A percentile compares a stretch with the other conserved stretches of the same genome.
These are phyloP conservation scores for Brassicogethes aeneus DNA, from an alignment of 2,888 invertebrate species.

Conservation along the genomic window DNA sequence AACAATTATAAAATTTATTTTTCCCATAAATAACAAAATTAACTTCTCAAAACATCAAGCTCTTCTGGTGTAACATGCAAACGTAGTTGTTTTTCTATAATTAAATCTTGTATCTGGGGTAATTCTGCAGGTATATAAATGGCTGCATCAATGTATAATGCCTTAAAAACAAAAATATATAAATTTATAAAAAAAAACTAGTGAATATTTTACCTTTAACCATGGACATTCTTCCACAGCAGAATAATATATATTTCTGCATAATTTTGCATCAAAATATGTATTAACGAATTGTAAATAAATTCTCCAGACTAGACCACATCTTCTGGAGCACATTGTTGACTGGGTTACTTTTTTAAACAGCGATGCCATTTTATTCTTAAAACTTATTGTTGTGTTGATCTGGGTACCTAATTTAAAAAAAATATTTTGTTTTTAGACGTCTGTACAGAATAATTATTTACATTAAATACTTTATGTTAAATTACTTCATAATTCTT, in stretches of 20 bases:
- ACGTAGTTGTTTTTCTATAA: constrained; percentile 66
- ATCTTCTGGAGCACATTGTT: constrained; percentile 39
- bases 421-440: no score
- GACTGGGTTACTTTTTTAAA: constrained; percentile 32
- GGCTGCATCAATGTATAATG: constrained; percentile 56
- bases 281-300: constrained; percentile 51
- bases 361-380: constrained; percentile 34
- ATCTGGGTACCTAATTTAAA: no score
- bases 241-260: constrained; percentile 42
- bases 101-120: constrained; percentile 61
- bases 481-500: no score
- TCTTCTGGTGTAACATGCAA: constrained; percentile 71
- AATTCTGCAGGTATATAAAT: constrained; percentile 55
- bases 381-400: no score
- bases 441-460: no score
- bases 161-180: no score
- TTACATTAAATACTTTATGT: no score
- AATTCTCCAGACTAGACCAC: constrained; percentile 54
- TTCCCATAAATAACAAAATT: no score
- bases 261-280: constrained; percentile 33
- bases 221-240: constrained; percentile 57
- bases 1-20: no score
- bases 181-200: no score
- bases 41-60: constrained; percentile 53
- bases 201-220: constrained; percentile 44